Percentiles rank a stretch among this genome's conserved stretches.
Conservation (phyloP, 2,797 vertebrate genomes). For the Chelonia mydas region DNA sequence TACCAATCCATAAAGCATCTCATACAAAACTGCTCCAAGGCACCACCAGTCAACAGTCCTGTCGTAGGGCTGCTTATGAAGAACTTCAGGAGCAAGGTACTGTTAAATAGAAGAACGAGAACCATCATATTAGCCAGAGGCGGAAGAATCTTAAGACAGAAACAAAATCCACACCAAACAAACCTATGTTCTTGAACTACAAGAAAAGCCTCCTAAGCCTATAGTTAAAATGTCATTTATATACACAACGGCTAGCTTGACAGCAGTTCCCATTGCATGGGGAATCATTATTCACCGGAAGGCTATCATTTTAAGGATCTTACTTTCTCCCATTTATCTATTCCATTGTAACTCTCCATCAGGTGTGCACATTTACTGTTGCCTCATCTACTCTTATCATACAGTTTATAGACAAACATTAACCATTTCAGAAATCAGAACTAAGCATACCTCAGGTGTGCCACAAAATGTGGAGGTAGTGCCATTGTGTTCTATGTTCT, state of each 20-base stretch:
- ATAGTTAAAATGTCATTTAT: neutral
- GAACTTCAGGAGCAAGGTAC: conserved; percentile 98
- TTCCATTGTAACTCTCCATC: rapidly evolving
- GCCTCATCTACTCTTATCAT: neutral
- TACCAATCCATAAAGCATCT: conserved; percentile 99
- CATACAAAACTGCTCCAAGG: conserved; percentile 96
- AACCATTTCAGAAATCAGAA: neutral
- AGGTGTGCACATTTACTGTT: neutral
- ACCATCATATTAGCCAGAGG: neutral
- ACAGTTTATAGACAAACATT: neutral
- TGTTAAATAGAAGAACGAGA: conserved; percentile 67
- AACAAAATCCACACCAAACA: neutral
- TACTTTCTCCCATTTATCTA: neutral
- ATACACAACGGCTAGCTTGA: neutral
- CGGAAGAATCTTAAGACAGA: neutral
- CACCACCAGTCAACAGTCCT: conserved; percentile 99
- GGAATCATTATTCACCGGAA: neutral
- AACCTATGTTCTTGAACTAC: neutral
- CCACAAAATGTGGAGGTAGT: conserved; percentile 99
- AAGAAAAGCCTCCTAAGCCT: neutral
- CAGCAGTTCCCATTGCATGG: neutral
- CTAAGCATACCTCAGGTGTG: conserved; percentile 92
- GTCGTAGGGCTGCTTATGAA: conserved; percentile 99
- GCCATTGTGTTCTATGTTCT: conserved; percentile 97
- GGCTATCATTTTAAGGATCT: neutral